Conservation (phyloP, 2,113 vertebrate genomes). For the Apeltes quadracus region DNA sequence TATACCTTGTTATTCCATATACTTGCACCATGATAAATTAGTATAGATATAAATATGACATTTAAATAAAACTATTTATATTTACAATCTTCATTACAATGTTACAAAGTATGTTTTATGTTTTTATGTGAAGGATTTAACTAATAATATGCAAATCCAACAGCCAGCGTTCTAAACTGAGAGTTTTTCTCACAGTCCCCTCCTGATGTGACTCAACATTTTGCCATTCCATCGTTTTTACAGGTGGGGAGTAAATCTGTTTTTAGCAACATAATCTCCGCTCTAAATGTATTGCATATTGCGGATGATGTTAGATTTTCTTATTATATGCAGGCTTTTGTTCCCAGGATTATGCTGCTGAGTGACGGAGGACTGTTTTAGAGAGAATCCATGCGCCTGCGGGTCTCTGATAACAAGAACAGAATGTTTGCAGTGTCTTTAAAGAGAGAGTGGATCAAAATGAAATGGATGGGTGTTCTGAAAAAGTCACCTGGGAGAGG, state of each 20-base stretch:
- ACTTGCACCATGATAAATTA: no score
- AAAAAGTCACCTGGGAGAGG: slow-evolving; percentile 31
- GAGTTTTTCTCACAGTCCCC: neutral
- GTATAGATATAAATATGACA: neutral
- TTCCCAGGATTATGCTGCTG: slow-evolving; percentile 38
- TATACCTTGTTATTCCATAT: no score
- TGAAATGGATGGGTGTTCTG: slow-evolving; percentile 48
- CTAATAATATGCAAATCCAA: neutral
- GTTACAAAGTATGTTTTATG: neutral
- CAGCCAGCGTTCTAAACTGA: neutral
- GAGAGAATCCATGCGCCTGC: slow-evolving; percentile 34
- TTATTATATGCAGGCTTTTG: slow-evolving; percentile 22
- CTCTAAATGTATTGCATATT: slow-evolving; percentile 23
- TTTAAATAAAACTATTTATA: neutral
- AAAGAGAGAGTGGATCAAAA: slow-evolving; percentile 57
- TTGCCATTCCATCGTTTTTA: neutral
- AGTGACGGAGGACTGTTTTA: slow-evolving; percentile 18
- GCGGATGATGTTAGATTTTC: slow-evolving; percentile 26
- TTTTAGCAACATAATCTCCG: slow-evolving; percentile 28
- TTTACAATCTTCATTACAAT: neutral
- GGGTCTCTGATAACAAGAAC: slow-evolving; percentile 51
- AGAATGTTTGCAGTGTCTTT: slow-evolving; percentile 57
- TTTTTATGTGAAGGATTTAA: slow-evolving; percentile 3
- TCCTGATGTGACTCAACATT: slow-evolving; percentile 2
- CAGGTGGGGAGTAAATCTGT: slow-evolving; percentile 6